Evolutionary conservation across 2,888 invertebrate species (phyloP).

Genomic region (Tinea trinotella): DNA sequence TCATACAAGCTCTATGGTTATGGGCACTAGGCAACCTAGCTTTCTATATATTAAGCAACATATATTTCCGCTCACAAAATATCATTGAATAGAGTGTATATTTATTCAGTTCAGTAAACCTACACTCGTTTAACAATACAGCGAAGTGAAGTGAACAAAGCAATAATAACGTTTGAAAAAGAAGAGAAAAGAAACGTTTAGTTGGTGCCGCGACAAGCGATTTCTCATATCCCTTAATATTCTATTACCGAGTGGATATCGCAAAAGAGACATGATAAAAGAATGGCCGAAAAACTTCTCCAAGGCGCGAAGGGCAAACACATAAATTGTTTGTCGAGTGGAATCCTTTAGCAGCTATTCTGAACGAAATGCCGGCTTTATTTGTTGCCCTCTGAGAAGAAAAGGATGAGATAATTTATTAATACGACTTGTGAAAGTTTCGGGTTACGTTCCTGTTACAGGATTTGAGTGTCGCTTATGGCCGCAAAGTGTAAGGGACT

Average conservation of each 20-base stretch:
- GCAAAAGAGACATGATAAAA: slow-evolving; percentile 30
- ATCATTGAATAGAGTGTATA: background rate
- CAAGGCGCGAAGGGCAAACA: slow-evolving; percentile 40
- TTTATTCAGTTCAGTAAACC: background rate
- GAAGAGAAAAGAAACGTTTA: slow-evolving; percentile 2
- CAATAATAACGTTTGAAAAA: background rate
- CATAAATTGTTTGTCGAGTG: slow-evolving; percentile 52
- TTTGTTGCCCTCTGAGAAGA: slow-evolving; percentile 38
- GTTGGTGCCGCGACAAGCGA: background rate
- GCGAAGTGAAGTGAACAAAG: background rate
- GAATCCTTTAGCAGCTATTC: slow-evolving; percentile 35
- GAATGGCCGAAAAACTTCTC: slow-evolving; percentile 47
- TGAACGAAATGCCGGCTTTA: slow-evolving; percentile 22
- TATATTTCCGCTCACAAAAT: background rate
- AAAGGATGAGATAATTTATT: slow-evolving; percentile 48
- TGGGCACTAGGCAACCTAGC: too few species aligned
- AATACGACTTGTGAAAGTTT: slow-evolving; percentile 23
- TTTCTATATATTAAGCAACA: too few species aligned
- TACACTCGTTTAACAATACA: slow-evolving; percentile 3
- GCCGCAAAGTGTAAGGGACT: background rate
- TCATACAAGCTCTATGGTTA: too few species aligned
- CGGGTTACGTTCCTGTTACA: slow-evolving; percentile 1
- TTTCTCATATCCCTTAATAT: slow-evolving; percentile 15
- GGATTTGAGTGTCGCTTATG: background rate
- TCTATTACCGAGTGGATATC: slow-evolving; percentile 17